These are phyloP conservation scores for Muschampia staudingeri DNA, from an alignment of 2,888 invertebrate genomes.

Conservation along the genomic window DNA sequence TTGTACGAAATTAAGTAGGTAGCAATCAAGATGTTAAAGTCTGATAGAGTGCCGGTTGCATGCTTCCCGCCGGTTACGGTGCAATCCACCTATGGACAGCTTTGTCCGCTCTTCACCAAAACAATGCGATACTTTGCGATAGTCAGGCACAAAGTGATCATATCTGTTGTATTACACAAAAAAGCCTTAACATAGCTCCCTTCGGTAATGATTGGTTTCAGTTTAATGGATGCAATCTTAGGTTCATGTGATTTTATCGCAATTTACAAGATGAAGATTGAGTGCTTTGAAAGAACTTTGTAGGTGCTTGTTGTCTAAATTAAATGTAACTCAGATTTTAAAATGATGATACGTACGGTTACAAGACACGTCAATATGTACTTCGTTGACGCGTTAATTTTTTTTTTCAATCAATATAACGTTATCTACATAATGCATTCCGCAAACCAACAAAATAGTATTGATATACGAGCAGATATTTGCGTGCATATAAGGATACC, in stretches of 20 bases:
- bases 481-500: neutral
- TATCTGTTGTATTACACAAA: neutral
- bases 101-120: neutral
- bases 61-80: neutral
- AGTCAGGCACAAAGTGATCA: neutral
- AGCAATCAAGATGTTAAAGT: neutral
- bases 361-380: no score
- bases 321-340: no score
- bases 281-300: neutral
- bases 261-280: neutral
- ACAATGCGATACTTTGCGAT: constrained; percentile 9
- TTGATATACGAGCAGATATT: neutral
- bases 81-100: neutral
- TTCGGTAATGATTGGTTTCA: neutral
- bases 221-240: neutral
- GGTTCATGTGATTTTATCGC: neutral
- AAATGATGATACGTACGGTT: no score
- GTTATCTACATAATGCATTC: no score
- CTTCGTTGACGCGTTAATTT: no score
- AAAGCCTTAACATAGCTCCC: neutral
- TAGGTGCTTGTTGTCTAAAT: no score
- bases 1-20: neutral
- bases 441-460: neutral
- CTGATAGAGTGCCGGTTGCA: neutral
- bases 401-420: no score